These are phyloP conservation scores for Menidia beryllina DNA, from an alignment of 2,113 vertebrate species.

Conservation along the genomic window DNA sequence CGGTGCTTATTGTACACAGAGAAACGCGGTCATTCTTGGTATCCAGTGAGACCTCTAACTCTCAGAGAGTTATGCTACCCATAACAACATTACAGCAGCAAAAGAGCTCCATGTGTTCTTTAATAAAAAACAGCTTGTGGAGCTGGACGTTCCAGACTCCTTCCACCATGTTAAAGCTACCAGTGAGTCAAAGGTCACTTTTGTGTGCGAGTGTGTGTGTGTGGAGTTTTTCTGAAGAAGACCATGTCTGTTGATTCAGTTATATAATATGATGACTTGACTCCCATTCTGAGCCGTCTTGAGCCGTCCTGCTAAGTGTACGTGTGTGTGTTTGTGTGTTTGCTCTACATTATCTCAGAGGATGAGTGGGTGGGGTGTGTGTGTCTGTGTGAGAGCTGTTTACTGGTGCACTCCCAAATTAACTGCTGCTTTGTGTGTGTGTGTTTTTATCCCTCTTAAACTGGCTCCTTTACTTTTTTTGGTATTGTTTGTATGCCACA, in stretches of 20 bases:
- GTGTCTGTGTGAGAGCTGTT: slow-evolving; percentile 53
- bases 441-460: slow-evolving; percentile 37
- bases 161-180: slow-evolving; percentile 15
- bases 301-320: slow-evolving; percentile 1
- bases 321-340: slow-evolving; percentile 31
- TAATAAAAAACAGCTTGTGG: not conserved
- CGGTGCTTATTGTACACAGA: not conserved
- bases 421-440: slow-evolving; percentile 19
- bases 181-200: slow-evolving; percentile 31
- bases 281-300: slow-evolving; percentile 8
- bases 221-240: slow-evolving; percentile 8
- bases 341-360: slow-evolving; percentile 36
- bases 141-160: not conserved
- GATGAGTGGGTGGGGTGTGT: not conserved
- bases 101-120: not conserved
- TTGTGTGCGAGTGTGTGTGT: too few relatives aligned
- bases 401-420: slow-evolving; percentile 40
- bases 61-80: slow-evolving; percentile 12
- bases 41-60: not conserved
- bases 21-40: not conserved
- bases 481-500: slow-evolving; percentile 51
- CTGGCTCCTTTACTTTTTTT: slow-evolving; percentile 28
- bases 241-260: slow-evolving; percentile 11
- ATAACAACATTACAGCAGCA: not conserved
- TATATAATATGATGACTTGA: slow-evolving; percentile 34